phyloP scores from a whole-genome alignment of 2,113 vertebrate genomes.

The Pampusana beccarii region DNA sequence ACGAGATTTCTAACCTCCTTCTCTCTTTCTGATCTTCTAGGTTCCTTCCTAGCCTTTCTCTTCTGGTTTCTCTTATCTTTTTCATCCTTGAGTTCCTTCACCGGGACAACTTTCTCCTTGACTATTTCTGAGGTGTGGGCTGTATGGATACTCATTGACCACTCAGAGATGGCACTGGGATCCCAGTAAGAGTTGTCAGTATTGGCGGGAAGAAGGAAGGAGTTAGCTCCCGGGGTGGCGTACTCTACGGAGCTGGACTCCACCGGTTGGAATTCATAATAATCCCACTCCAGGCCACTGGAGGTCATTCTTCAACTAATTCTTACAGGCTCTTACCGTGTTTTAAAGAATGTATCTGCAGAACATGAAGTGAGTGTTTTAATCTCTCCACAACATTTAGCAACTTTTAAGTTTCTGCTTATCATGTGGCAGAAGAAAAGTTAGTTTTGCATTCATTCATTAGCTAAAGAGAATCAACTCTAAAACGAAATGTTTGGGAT shows the following conservation, averaged over 20 bases:
- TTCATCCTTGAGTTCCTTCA: constrained; percentile 75
- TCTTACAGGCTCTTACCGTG: constrained; percentile 56
- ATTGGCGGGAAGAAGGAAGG: constrained; percentile 69
- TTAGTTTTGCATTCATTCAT: background rate
- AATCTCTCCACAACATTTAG: constrained; percentile 47
- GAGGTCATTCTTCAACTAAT: constrained; percentile 85
- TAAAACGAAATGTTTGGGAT: background rate
- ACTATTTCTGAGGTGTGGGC: constrained; percentile 75
- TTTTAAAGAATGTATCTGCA: constrained; percentile 69
- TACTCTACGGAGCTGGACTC: constrained; percentile 77
- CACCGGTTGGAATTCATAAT: constrained; percentile 81
- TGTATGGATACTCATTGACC: constrained; percentile 80
- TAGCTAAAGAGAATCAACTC: background rate
- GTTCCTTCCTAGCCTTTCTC: constrained; percentile 81
- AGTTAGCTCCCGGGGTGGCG: constrained; percentile 69
- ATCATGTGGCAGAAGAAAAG: background rate
- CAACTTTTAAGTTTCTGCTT: constrained; percentile 3
- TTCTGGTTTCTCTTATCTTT: constrained; percentile 81
- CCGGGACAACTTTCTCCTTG: constrained; percentile 71
- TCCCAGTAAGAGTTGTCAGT: constrained; percentile 66
- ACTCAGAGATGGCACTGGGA: constrained; percentile 76
- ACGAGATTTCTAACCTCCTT: constrained; percentile 82
- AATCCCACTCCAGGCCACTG: constrained; percentile 88
- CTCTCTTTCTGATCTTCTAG: constrained; percentile 83
- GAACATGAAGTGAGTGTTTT: constrained; percentile 73